Base-by-base conservation (phyloP, 2,888 invertebrate species). In the Eugnorisma glareosa region DNA sequence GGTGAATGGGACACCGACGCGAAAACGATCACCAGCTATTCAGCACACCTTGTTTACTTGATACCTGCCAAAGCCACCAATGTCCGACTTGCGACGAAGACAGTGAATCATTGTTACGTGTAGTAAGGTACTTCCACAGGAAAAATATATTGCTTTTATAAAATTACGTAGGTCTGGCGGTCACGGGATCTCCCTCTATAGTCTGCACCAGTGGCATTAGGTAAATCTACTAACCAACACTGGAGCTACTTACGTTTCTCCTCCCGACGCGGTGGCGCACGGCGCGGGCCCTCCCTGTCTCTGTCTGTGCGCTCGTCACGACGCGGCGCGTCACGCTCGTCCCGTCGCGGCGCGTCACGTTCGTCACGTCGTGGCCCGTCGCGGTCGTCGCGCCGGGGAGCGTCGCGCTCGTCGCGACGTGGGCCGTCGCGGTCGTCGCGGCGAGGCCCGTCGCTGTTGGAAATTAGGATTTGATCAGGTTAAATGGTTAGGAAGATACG, bases 241-340 rank as follows among this genome's bases (percentile, higher is more conserved):
- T 51, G 11, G 4, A 51, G 54, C 11, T 61, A 92, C 93, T 94
- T 81, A 96, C 96, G 95, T 92, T 96, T 97, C 2, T 97, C 97
- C 6, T 97, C 97, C 54, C 97, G 94, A 1, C 95, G 92, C 95
- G 95, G 10, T 93, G 92, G 61, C 93, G 93, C 76, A 93, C 95
- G 93, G 5, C 94, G 90, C 4, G 93, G 92, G 0, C 88, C 90
- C 43, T 93, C 94, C 13, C 94, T 90, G 69, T 93, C 93, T 8
- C 59, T 59, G 31, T 59, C 59, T 2, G 59, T 59, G 24, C 93
- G 93, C n/a, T 93, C 92, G 10, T 94, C 87, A 24, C 93, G 92
- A 0, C 91, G 88, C 28, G 92, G 91, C 0, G 89, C 91, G 51
- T 93, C 92, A 3, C 94, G 91, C n/a, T 92, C 93, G 83, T 91